phyloP scores from a whole-genome alignment of 2,888 invertebrate genomes.

The Oxytorus armatus region DNA sequence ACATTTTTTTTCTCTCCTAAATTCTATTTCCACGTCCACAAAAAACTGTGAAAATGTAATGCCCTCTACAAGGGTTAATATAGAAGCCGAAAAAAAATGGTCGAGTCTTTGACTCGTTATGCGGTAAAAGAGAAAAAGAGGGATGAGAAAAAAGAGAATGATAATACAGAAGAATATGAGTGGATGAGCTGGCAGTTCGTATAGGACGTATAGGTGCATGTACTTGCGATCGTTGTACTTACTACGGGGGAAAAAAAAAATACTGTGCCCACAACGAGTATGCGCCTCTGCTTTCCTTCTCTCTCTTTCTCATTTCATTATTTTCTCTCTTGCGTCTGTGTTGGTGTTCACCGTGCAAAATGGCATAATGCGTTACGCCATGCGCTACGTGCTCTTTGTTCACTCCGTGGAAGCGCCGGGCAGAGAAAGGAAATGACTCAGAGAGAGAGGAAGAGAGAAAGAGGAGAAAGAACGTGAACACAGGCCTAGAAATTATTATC shows the following conservation, averaged over 20 bases:
- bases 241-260: slow-evolving; percentile 34
- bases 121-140: slow-evolving; percentile 1
- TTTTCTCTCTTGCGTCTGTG: slow-evolving; percentile 45
- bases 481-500: slow-evolving; percentile 74
- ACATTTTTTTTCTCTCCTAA: background rate
- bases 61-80: slow-evolving; percentile 4
- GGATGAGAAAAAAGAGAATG: slow-evolving; percentile 22
- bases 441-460: slow-evolving; percentile 48
- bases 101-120: slow-evolving; percentile 49
- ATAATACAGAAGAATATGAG: slow-evolving; percentile 50
- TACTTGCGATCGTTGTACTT: slow-evolving; percentile 56
- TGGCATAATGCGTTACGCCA: slow-evolving; percentile 74
- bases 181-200: slow-evolving; percentile 38
- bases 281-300: slow-evolving; percentile 58
- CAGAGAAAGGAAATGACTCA: slow-evolving; percentile 46
- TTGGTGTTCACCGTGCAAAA: slow-evolving; percentile 70
- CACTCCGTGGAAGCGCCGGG: slow-evolving; percentile 50
- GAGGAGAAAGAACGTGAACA: slow-evolving; percentile 41
- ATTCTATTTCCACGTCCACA: background rate
- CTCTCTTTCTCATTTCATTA: slow-evolving; percentile 41
- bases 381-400: slow-evolving; percentile 76
- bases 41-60: slow-evolving; percentile 11
- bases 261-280: slow-evolving; percentile 57
- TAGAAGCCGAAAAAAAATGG: slow-evolving; percentile 29
- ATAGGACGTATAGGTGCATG: slow-evolving; percentile 33